A percentile compares a stretch with the other conserved stretches of the same genome.
These are phyloP conservation scores for Isaurus tuberculatus DNA, from an alignment of 92 coral and sea anemone genomes.

Conservation along the genomic window DNA sequence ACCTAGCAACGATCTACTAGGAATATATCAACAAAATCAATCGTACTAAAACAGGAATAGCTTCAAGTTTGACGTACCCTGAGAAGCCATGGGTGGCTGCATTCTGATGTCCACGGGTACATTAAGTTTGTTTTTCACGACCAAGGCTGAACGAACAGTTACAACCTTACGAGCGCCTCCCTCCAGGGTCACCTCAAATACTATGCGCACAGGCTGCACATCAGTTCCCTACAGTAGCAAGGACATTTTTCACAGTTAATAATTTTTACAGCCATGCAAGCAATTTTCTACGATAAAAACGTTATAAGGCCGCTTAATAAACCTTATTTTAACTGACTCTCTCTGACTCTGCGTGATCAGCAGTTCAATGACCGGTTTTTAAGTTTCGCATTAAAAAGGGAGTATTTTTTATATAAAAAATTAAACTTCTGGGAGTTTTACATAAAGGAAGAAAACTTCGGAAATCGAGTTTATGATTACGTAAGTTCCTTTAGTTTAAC, in stretches of 20 bases:
- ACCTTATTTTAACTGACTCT: neutral
- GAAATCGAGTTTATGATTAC: no score
- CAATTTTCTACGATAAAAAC: no score
- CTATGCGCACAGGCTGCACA: constrained; percentile 88
- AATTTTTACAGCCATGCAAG: no score
- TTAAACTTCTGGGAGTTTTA: no score
- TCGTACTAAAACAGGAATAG: neutral
- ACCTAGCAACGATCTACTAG: no score
- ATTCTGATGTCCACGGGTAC: constrained; percentile 80
- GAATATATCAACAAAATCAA: neutral
- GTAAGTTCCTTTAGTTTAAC: no score
- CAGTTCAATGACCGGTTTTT: no score
- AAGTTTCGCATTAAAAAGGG: no score
- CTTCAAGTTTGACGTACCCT: constrained; percentile 46
- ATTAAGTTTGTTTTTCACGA: constrained; percentile 84
- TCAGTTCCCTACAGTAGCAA: constrained; percentile 63
- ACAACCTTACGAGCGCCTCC: constrained; percentile 98
- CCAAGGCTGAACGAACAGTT: constrained; percentile 91
- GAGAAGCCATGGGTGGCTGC: constrained; percentile 73
- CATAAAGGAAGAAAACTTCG: no score
- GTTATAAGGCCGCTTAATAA: neutral
- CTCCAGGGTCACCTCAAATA: constrained; percentile 91
- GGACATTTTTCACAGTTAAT: no score
- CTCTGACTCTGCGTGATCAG: no score
- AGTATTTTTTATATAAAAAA: no score